Evolutionary conservation across 1,140 invertebrate species (phyloP).

Genomic region (Drosophila melanica): DNA sequence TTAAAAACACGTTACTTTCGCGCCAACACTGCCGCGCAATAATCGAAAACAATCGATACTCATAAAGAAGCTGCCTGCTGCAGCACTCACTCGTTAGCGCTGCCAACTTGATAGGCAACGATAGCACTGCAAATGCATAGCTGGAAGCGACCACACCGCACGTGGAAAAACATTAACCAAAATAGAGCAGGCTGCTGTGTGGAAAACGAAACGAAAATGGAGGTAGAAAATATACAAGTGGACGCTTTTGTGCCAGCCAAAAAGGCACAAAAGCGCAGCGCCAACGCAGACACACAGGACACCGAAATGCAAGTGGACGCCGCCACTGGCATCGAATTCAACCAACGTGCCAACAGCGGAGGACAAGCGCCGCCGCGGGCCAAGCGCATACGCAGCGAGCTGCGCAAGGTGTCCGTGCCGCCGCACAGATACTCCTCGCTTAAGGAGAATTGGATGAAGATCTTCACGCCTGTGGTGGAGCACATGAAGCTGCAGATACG

Average conservation of each 20-base stretch:
- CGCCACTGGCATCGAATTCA: constrained; percentile 87
- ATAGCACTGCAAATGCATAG: constrained; percentile 17
- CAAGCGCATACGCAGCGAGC: constrained; percentile 86
- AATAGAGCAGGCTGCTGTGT: constrained; percentile 18
- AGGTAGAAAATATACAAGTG: constrained; percentile 85
- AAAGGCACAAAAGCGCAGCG: constrained; percentile 85
- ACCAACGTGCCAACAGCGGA: constrained; percentile 73
- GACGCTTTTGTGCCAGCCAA: constrained; percentile 86
- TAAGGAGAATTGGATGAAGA: constrained; percentile 98
- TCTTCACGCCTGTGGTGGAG: constrained; percentile 98
- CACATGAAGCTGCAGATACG: constrained; percentile 96
- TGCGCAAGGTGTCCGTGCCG: constrained; percentile 88
- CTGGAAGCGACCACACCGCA: constrained; percentile 21
- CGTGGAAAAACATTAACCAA: constrained; percentile 31
- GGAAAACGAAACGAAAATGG: constrained; percentile 46
- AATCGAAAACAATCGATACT: background rate
- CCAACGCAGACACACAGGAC: constrained; percentile 82
- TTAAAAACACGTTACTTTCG: background rate
- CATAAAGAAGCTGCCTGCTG: constrained; percentile 23
- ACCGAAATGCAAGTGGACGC: constrained; percentile 87
- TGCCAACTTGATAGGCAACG: constrained; percentile 19
- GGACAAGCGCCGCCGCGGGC: constrained; percentile 68
- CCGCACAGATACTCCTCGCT: constrained; percentile 94
- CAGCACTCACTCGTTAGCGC: background rate
- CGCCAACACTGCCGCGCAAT: background rate